A percentile compares a stretch with the other conserved stretches of the same genome.
These are phyloP conservation scores for Cyrtonyx montezumae DNA, from an alignment of 2,113 vertebrate genomes.

Conservation along the genomic window DNA sequence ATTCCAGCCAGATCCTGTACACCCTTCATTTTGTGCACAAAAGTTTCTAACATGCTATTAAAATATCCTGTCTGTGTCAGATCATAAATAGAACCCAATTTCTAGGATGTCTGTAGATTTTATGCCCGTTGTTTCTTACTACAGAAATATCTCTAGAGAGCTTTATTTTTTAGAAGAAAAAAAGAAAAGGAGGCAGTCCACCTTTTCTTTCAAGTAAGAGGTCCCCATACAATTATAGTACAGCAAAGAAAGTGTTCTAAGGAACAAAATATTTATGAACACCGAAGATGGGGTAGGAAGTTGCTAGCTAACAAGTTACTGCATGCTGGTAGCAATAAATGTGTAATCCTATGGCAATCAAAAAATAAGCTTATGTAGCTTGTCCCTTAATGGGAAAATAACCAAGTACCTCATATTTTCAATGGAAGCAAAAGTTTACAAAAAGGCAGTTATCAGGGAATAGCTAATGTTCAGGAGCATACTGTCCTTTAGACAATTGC, in stretches of 20 bases:
- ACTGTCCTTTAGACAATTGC: not conserved
- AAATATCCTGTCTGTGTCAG: not conserved
- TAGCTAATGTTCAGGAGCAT: not conserved
- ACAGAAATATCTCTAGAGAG: not conserved
- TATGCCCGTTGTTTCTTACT: not conserved
- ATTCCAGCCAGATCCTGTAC: not conserved
- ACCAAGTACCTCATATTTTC: not conserved
- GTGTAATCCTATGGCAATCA: not conserved
- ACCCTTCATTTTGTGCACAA: not conserved
- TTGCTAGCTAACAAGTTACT: not conserved
- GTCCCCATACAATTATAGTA: not conserved
- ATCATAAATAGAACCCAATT: not conserved
- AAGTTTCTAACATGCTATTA: not conserved
- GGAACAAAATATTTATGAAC: conserved; percentile 19
- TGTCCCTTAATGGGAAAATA: conserved; percentile 21
- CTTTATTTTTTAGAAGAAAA: not conserved
- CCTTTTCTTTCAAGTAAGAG: not conserved
- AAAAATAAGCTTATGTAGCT: not conserved
- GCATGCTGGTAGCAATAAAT: not conserved
- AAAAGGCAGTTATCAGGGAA: not conserved
- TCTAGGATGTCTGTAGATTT: not conserved
- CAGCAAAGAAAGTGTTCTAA: not conserved
- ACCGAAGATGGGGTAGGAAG: not conserved
- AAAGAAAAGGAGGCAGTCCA: not conserved
- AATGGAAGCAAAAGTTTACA: not conserved